phyloP scores from a whole-genome alignment of 2,888 invertebrate genomes.

The Apodemia duryi region DNA sequence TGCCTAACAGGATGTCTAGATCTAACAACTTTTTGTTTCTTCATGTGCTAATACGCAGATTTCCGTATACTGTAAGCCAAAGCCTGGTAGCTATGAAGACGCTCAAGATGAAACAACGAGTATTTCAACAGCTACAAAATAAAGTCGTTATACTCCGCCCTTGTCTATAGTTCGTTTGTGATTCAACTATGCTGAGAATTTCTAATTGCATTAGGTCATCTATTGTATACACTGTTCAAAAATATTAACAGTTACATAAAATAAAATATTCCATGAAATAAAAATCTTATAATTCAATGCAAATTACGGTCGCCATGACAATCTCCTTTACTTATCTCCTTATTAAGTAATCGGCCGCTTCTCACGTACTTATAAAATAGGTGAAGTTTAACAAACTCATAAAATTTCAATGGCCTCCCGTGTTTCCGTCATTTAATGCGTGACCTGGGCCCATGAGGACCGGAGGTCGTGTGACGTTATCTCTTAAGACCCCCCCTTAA shows the following conservation, averaged over 20 bases:
- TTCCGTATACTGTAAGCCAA: no score
- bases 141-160: background rate
- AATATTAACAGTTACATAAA: background rate
- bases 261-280: background rate
- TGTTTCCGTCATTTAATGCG: background rate
- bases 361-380: constrained; percentile 3
- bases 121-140: no score
- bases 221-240: no score
- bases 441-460: constrained; percentile 10
- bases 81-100: no score
- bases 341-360: constrained; percentile 6
- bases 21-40: no score
- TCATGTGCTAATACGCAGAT: no score
- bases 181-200: background rate
- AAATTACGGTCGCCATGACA: constrained; percentile 7
- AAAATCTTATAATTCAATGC: background rate
- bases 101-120: no score
- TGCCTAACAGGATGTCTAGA: no score
- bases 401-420: constrained; percentile 13
- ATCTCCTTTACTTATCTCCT: constrained; percentile 5
- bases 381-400: constrained; percentile 15
- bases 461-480: no score
- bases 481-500: no score
- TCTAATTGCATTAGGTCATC: background rate
- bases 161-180: background rate